Base-by-base conservation (phyloP, 2,888 invertebrate genomes). In the Chrysolina americana region DNA sequence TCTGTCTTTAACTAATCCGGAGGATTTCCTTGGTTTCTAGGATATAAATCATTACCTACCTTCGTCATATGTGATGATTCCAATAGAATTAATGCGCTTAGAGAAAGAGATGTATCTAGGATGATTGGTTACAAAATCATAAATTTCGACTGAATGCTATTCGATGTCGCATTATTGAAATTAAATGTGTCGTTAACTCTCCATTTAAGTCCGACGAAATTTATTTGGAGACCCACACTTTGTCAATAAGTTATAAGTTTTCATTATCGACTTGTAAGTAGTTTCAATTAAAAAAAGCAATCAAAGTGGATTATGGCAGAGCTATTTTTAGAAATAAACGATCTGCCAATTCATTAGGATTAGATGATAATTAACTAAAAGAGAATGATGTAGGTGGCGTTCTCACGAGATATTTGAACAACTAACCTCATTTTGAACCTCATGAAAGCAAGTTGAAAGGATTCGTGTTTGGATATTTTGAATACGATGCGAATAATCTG, bases 331-430 rank as follows among this genome's bases (percentile, higher is more conserved):
- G 41, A 50, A 65, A 71, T 64, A 63, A 63, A 17, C 19, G 47
- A 71, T 71, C 59, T 59, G 28, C 70, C 50, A 63, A 71, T 70
- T 74, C 36, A 47, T 62, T 63, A 53, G 36, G 53, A 68, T 68
- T 53, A 68, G 68, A 41, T n/a, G 36, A 28, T 68, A 68, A 68
- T 73, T 73, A 68, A 23, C 2, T 8, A 28, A 19, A 68, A 65
- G 59, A 62, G 13, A 59, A 28, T n/a, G 28, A 59, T 28, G 59
- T 59, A 28, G 59, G 59, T 59, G 23, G 23, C 23, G 59, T 59
- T 59, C 59, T 28, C 59, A 59, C 59, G 19, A n/a, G 10, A 59
- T 59, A 59, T 59, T 59, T 28, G n/a, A n/a, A 15, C 10, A n/a
- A 2, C 36, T 47, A 59, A 59, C 59, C 59, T 59, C 28, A 15